Percentiles rank a stretch among this genome's conserved stretches.
Evolutionary conservation across 2,888 invertebrate species (phyloP).

Genomic region (Boloria selene): DNA sequence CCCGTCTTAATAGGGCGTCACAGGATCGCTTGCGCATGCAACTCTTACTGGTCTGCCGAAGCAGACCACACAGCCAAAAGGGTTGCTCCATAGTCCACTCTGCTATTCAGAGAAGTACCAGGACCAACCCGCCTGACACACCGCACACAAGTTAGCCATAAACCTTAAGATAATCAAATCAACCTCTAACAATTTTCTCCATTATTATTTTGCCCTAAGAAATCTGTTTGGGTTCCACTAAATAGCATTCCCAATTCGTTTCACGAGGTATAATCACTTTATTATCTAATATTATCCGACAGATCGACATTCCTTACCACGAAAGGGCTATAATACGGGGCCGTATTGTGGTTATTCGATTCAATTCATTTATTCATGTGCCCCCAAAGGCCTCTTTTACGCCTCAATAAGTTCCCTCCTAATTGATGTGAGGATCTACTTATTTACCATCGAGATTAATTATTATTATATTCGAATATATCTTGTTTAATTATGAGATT

Average conservation of each 20-base stretch:
- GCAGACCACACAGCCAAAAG: too few species aligned
- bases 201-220: background rate
- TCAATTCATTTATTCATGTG: conserved; percentile 27
- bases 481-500: background rate
- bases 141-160: too few species aligned
- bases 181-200: too few species aligned
- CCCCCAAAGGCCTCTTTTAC: conserved; percentile 29
- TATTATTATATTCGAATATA: conserved; percentile 6
- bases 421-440: conserved; percentile 29
- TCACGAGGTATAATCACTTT: background rate
- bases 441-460: conserved; percentile 18
- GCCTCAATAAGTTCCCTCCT: conserved; percentile 35
- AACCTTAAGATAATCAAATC: too few species aligned
- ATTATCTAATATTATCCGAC: background rate
- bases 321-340: conserved; percentile 2
- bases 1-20: too few species aligned
- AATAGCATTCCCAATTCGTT: background rate
- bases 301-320: background rate
- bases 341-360: conserved; percentile 24
- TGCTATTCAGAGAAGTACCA: too few species aligned
- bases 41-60: too few species aligned
- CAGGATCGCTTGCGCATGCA: too few species aligned
- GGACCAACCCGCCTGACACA: too few species aligned
- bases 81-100: too few species aligned
- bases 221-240: too few species aligned